Evolutionary conservation across 2,113 vertebrate genomes (phyloP).

Genomic region (Orthonyx spaldingii): DNA sequence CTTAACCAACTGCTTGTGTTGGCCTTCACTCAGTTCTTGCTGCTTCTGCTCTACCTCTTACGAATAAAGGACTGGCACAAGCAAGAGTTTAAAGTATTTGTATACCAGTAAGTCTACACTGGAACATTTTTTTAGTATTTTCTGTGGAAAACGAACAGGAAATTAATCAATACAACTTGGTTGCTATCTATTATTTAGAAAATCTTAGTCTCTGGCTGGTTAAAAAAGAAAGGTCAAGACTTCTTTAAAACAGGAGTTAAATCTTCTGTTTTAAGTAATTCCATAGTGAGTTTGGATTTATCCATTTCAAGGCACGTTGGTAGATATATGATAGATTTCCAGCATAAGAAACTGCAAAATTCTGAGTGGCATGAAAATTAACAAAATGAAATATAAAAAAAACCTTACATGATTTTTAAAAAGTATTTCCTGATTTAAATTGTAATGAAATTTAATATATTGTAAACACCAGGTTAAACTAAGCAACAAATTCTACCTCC

Average conservation of each 20-base stretch:
- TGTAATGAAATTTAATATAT: not conserved
- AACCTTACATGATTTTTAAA: fast-evolving
- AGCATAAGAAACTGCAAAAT: not conserved
- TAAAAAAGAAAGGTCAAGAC: not conserved
- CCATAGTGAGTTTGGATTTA: not conserved
- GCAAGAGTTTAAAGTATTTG: not conserved
- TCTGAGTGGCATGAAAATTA: not conserved
- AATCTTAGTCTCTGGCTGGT: not conserved
- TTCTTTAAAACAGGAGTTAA: not conserved
- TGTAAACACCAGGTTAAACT: not conserved
- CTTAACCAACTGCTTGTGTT: not conserved
- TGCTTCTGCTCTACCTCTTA: not conserved
- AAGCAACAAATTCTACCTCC: not conserved
- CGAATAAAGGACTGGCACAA: not conserved
- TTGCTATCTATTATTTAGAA: not conserved
- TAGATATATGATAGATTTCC: not conserved
- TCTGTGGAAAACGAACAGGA: not conserved
- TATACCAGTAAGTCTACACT: not conserved
- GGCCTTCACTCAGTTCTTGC: not conserved
- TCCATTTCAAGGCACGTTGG: not conserved
- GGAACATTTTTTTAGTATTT: not conserved
- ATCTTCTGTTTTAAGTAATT: not conserved
- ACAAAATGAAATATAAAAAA: not conserved
- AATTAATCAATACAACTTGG: not conserved
- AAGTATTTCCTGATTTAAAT: not conserved